These are phyloP conservation scores for Cygnus buccinator DNA, from an alignment of 2,113 vertebrate species.

Conservation along the genomic window DNA sequence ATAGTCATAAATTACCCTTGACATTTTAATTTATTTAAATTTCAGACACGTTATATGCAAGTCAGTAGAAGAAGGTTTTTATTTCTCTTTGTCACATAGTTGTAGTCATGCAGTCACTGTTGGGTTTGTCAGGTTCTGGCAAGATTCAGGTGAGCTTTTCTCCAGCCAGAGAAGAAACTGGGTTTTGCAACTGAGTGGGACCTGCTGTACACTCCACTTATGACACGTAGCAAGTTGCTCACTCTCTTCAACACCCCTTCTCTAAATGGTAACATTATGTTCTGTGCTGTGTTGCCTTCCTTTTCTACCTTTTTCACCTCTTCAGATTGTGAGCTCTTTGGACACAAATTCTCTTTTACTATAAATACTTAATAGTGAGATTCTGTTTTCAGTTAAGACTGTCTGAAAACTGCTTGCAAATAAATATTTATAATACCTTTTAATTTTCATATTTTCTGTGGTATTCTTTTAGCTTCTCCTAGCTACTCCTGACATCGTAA, in stretches of 20 bases:
- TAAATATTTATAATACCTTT: conserved; percentile 30
- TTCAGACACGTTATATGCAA: background rate
- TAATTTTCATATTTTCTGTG: background rate
- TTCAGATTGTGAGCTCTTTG: conserved; percentile 5
- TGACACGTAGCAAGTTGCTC: background rate
- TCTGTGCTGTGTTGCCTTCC: background rate
- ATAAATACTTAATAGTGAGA: background rate
- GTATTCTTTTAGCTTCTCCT: background rate
- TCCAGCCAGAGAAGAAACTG: fast-evolving
- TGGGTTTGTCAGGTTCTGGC: background rate
- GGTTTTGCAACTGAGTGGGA: background rate
- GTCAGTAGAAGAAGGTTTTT: background rate
- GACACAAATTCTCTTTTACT: conserved; percentile 3
- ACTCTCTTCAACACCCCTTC: background rate
- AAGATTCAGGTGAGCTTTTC: background rate
- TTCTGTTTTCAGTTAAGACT: background rate
- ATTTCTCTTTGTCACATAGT: background rate
- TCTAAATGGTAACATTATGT: background rate
- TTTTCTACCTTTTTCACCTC: background rate
- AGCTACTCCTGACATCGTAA: background rate
- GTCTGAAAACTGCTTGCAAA: background rate
- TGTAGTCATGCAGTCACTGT: background rate
- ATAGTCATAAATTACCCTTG: background rate
- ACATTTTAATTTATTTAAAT: background rate
- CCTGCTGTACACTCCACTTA: background rate